These are phyloP conservation scores for Deilephila porcellus DNA, from an alignment of 2,888 invertebrate species.

Conservation along the genomic window DNA sequence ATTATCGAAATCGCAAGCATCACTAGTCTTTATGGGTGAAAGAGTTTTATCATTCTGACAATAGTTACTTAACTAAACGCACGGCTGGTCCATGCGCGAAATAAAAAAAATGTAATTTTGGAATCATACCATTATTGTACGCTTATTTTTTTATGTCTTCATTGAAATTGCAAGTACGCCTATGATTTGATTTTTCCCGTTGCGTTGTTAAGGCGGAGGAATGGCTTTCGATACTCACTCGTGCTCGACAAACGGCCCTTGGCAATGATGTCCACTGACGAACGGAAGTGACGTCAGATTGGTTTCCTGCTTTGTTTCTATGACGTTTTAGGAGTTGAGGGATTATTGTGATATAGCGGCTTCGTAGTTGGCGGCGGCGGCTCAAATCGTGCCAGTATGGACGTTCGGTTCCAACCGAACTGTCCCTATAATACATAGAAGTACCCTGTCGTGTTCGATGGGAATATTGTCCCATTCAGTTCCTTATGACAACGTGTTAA, in stretches of 20 bases:
- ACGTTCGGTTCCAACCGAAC: not conserved
- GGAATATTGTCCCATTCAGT: not conserved
- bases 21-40: constrained; percentile 28
- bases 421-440: not conserved
- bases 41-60: constrained; percentile 62
- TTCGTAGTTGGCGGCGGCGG: constrained; percentile 43
- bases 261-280: constrained; percentile 18
- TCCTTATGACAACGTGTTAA: constrained; percentile 2
- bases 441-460: not conserved
- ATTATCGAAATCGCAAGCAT: not conserved
- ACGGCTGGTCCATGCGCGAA: constrained; percentile 61
- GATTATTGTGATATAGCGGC: constrained; percentile 53
- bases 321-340: constrained; percentile 60
- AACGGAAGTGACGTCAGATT: constrained; percentile 3
- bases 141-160: constrained; percentile 26
- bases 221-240: constrained; percentile 7
- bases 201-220: constrained; percentile 1
- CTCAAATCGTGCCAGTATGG: constrained; percentile 38
- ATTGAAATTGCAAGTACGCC: constrained; percentile 24
- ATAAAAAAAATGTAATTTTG: constrained; percentile 39
- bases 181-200: not conserved
- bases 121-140: constrained; percentile 23
- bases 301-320: constrained; percentile 55
- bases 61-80: constrained; percentile 45
- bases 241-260: not conserved